Conservation (phyloP, 2,888 invertebrate genomes). For the Callyntrura sp. region DNA sequence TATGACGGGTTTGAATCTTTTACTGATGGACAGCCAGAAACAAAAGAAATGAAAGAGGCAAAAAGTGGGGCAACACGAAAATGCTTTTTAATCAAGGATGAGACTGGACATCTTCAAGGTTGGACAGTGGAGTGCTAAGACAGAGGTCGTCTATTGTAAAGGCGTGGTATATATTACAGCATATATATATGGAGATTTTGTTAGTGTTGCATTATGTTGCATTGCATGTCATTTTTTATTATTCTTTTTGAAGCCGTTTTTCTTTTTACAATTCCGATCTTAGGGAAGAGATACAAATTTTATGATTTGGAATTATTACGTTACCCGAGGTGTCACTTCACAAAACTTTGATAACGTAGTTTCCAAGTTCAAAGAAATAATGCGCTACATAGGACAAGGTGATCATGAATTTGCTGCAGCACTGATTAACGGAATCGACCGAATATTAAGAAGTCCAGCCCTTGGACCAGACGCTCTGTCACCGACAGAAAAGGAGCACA, state of each 20-base stretch:
- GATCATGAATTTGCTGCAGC: conserved; percentile 70
- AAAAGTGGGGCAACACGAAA: conserved; percentile 71
- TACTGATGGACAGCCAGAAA: background rate
- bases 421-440: conserved; percentile 75
- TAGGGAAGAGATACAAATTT: background rate
- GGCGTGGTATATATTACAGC: conserved; percentile 1
- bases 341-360: background rate
- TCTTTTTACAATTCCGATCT: background rate
- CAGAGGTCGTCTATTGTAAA: conserved; percentile 20
- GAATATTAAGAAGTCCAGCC: conserved; percentile 40
- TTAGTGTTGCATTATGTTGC: no score
- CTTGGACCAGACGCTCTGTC: background rate
- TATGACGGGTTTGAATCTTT: conserved; percentile 64
- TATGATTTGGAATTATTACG: background rate
- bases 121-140: conserved; percentile 47
- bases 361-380: background rate
- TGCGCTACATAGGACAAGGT: background rate
- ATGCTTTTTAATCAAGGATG: conserved; percentile 36
- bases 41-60: background rate
- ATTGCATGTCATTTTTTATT: background rate
- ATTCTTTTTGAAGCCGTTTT: background rate
- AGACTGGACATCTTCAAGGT: background rate
- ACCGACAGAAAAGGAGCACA: background rate
- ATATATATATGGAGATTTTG: background rate
- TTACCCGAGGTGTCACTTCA: background rate